Evolutionary conservation across 2,113 vertebrate genomes (phyloP).

Genomic region (Hemicordylus capensis): DNA sequence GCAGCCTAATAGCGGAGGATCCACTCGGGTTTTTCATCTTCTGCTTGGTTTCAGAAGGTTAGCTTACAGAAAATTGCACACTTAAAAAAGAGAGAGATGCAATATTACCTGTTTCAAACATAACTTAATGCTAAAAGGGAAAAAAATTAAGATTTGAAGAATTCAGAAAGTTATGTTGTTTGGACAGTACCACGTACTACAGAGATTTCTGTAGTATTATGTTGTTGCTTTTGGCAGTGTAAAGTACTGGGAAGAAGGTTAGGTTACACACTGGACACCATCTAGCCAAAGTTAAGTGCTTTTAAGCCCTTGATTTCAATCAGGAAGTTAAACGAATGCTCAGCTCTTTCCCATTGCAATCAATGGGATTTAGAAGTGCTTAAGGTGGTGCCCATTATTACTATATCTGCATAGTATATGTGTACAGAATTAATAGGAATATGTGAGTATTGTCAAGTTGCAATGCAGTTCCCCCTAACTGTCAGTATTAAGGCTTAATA

Average conservation of each 20-base stretch:
- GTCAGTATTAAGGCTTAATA: conserved; percentile 61
- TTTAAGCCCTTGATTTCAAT: conserved; percentile 13
- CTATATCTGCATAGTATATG: conserved; percentile 35
- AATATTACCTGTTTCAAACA: conserved; percentile 51
- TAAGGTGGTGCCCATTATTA: neutral
- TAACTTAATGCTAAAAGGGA: conserved; percentile 29
- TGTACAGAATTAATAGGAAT: conserved; percentile 47
- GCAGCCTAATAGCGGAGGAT: conserved; percentile 11
- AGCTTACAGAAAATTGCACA: conserved; percentile 64
- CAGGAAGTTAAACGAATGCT: neutral
- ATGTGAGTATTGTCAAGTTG: conserved; percentile 50
- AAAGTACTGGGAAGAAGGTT: conserved; percentile 10
- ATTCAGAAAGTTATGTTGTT: conserved; percentile 33
- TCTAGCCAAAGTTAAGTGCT: neutral
- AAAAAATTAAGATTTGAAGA: conserved; percentile 40
- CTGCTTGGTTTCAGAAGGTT: conserved; percentile 37
- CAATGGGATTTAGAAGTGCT: conserved; percentile 11
- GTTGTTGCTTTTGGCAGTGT: conserved; percentile 32
- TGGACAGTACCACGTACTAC: conserved; percentile 29
- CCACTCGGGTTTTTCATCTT: neutral
- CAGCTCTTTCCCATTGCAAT: neutral
- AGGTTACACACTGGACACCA: neutral
- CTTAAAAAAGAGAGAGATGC: conserved; percentile 53
- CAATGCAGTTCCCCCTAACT: conserved; percentile 56
- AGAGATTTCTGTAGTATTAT: conserved; percentile 41